A percentile compares a stretch with the other conserved stretches of the same genome.
Conservation (phyloP, 2,113 vertebrate genomes). For the Leptobrachium ailaonicum region DNA sequence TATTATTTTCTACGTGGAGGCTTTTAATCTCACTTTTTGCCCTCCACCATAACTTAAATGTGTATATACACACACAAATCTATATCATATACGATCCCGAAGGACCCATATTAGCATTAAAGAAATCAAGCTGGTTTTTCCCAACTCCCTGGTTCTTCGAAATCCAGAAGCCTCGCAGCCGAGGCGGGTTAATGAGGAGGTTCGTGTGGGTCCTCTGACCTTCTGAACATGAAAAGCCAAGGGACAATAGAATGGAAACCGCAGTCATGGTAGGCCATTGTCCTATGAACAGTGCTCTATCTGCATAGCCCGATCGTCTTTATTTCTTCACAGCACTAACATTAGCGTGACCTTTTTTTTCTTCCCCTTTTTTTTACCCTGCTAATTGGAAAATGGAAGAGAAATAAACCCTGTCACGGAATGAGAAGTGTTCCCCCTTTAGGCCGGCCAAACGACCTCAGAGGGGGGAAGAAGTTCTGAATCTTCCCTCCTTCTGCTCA, state of each 20-base stretch:
- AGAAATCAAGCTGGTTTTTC: not conserved
- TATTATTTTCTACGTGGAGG: too few relatives aligned
- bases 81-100: too few relatives aligned
- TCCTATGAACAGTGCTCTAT: constrained; percentile 75
- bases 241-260: constrained; percentile 22
- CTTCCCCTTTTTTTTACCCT: constrained; percentile 52
- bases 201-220: constrained; percentile 18
- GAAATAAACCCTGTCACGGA: constrained; percentile 93
- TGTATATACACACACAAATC: too few relatives aligned
- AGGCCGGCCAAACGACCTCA: constrained; percentile 83
- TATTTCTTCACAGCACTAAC: constrained; percentile 70
- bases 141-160: not conserved
- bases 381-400: constrained; percentile 98
- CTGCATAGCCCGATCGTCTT: constrained; percentile 73
- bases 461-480: constrained; percentile 82
- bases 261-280: constrained; percentile 54
- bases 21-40: too few relatives aligned
- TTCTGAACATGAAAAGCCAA: constrained; percentile 23
- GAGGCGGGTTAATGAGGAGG: constrained; percentile 17
- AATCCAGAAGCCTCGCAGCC: not conserved
- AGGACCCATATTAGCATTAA: too few relatives aligned
- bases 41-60: too few relatives aligned
- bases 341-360: constrained; percentile 94
- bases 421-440: constrained; percentile 81
- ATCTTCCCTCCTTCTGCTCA: constrained; percentile 82